Evolutionary conservation across 2,797 vertebrate species (phyloP), one percentile per base, ranked within the genome.

Genomic region (Diceros bicornis): DNA sequence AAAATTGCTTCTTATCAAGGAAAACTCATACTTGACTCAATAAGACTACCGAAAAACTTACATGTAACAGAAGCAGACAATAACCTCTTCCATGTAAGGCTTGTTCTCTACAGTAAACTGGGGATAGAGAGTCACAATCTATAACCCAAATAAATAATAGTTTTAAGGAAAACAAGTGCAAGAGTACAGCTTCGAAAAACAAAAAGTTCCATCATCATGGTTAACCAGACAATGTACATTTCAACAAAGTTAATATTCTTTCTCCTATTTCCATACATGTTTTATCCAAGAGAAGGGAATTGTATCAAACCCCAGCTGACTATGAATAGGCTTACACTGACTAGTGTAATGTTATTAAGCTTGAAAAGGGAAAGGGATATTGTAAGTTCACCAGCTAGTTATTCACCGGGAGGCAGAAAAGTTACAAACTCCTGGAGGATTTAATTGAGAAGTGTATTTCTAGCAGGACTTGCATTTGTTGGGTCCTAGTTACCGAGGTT

Each of bases 11-110:
- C 47, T 83, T 89, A 91, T 75, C 50, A 78, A 88, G 29, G 21
- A 89, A 96, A 88, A 92, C n/a, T 77, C 78, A 95, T 41, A 77
- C 57, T 85, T 68, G 57, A 96, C 85, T 86, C 29, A 88, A 11
- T 55, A 77, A 64, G 2, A 91, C 13, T 64, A 62, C 8, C 1
- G 64, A 74, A 94, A 84, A n/a, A 2, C 23, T 17, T 34, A 50
- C 18, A 84, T 82, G 89, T 74, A 95, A 78, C 20, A 87, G 83
- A 83, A 86, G 14, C 27, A 79, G 91, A 29, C 27, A 93, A 52
- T 83, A 97, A 89, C 77, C 41, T 91, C n/a, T 47, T 82, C 32
- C n/a, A 37, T 85, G 12, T 83, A 91, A 74, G 2, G 0, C 23
- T 89, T 89, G 25, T 61, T 82, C 14, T 17, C 16, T 81, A 74